Base-by-base conservation (phyloP, 2,797 vertebrate species). In the Tiaroga cobitis region DNA sequence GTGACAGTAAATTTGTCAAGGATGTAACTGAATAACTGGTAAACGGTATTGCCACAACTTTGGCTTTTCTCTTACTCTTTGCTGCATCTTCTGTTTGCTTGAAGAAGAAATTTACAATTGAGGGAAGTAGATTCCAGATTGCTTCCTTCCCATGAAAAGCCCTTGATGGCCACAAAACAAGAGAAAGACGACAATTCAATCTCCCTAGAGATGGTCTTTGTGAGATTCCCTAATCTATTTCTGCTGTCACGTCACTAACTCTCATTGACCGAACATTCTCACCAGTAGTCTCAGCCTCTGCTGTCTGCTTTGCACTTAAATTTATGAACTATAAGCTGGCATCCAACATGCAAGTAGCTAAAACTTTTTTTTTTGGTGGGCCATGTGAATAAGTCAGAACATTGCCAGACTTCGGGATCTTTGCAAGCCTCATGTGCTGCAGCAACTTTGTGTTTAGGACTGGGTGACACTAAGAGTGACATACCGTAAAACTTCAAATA, bases 111-210 rank as follows among this genome's bases (percentile, higher is more conserved):
- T 81, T 91, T 91, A 96, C 94, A 95, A 95, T 95, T 90, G 91
- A 91, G 92, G 95, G 95, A 95, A 96, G 92, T 90, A 87, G 93
- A 93, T 90, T 90, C 89, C 91, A 94, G 90, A 95, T 94, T 92
- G 89, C 88, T 95, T 96, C 95, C 95, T 95, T 96, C 94, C 94
- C 89, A 88, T 89, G 87, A 91, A 91, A 93, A 93, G 90, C 81
- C 89, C 86, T 79, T 85, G 83, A 91, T 92, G 92, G 90, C 89
- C 90, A 86, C 85, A 88, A 73, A 88, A 92, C 86, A 87, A 91
- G 83, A 91, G 93, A 93, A 89, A 92, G 89, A 89, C 87, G 93
- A 93, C 90, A 88, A 87, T 74, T 89, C 91, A 87, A 3, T 88
- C 86, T 86, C 78, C 87, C 85, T 29, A 15, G 92, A 89, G 92